A percentile compares a stretch with the other conserved stretches of the same genome.
These are phyloP conservation scores for Hemichromis elongatus DNA, from an alignment of 2,113 vertebrate species.

Conservation along the genomic window DNA sequence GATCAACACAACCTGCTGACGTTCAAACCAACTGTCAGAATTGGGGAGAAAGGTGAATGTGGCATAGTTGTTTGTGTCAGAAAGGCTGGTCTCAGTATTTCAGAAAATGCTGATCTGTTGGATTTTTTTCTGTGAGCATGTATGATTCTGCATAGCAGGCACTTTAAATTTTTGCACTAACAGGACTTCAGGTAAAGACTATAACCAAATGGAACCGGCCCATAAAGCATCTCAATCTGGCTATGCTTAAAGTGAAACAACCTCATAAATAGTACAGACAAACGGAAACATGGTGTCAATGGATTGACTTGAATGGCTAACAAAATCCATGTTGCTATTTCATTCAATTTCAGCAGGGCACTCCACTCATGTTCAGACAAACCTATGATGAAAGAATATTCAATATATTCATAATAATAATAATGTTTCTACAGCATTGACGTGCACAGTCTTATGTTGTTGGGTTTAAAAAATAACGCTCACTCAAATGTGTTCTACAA, in stretches of 20 bases:
- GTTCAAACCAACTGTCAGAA: not conserved
- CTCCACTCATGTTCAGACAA: not conserved
- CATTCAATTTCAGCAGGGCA: not conserved
- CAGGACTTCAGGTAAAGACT: not conserved
- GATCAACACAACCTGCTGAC: not conserved
- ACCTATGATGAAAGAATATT: not conserved
- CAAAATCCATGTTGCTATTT: not conserved
- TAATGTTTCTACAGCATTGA: not conserved
- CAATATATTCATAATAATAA: not conserved
- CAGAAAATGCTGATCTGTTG: not conserved
- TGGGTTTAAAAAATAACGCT: not conserved
- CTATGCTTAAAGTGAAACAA: not conserved
- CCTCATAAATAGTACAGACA: not conserved
- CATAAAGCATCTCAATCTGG: not conserved
- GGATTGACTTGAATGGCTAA: not conserved
- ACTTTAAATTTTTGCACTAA: not conserved
- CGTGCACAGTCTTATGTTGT: not conserved
- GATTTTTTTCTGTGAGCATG: not conserved
- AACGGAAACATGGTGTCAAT: not conserved
- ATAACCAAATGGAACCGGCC: not conserved
- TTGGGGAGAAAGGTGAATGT: not conserved
- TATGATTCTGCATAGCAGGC: not conserved
- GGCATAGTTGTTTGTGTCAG: not conserved
- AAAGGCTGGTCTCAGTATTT: not conserved
- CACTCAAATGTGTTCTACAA: not conserved